A percentile compares a stretch with the other conserved stretches of the same genome.
Evolutionary conservation across 2,113 vertebrate genomes (phyloP).

Genomic region (Trichechus manatus): DNA sequence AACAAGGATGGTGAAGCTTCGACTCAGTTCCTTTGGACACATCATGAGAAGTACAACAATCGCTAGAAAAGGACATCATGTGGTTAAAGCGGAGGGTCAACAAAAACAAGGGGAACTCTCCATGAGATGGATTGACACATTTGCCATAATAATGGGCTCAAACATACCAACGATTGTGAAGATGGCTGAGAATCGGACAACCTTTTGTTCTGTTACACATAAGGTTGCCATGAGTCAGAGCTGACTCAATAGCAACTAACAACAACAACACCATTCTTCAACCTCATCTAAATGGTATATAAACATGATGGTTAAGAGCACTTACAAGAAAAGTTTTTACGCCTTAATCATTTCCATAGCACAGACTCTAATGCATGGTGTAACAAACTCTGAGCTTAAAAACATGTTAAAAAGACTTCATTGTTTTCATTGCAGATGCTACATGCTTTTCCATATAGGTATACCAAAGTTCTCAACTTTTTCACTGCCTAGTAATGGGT

Average conservation of each 20-base stretch:
- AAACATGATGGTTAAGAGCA: background rate
- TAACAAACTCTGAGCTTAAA: background rate
- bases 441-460: background rate
- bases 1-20: background rate
- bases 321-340: background rate
- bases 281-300: background rate
- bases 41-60: background rate
- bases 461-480: constrained; percentile 30
- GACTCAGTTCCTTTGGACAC: background rate
- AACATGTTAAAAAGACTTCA: background rate
- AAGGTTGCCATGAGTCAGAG: background rate
- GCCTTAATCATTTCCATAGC: background rate
- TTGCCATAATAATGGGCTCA: background rate
- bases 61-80: background rate
- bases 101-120: background rate
- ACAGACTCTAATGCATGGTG: background rate
- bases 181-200: background rate
- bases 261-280: background rate
- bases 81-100: background rate
- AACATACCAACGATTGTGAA: background rate
- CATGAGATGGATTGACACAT: background rate
- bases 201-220: background rate
- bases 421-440: background rate
- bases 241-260: background rate
- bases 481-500: constrained; percentile 32